phyloP scores from a whole-genome alignment of 2,888 invertebrate species.

The Stenchaetothrips biformis region DNA sequence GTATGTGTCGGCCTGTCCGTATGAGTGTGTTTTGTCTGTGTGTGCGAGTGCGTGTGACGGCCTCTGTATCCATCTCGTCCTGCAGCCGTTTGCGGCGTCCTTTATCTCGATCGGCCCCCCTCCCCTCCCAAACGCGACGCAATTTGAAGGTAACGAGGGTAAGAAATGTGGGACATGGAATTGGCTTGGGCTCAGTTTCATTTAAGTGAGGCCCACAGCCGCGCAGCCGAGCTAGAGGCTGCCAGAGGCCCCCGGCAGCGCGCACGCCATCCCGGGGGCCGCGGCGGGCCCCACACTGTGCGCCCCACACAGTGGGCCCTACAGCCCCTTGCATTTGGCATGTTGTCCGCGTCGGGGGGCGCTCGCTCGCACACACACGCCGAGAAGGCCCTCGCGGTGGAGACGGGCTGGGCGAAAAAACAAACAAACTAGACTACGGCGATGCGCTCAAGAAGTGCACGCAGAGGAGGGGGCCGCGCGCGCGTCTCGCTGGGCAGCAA shows the following conservation, averaged over 20 bases:
- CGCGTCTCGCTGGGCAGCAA: no score
- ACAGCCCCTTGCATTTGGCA: no score
- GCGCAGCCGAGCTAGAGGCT: not conserved
- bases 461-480: no score
- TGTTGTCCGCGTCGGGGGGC: no score
- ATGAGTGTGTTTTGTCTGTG: not conserved
- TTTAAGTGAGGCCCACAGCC: conserved; percentile 8
- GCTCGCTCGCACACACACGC: no score
- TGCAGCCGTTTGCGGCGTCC: conserved; percentile 8
- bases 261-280: not conserved
- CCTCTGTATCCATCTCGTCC: conserved; percentile 19
- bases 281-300: not conserved
- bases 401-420: no score
- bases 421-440: no score
- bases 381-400: no score
- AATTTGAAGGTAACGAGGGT: conserved; percentile 21
- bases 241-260: not conserved
- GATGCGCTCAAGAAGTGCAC: no score
- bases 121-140: conserved; percentile 9
- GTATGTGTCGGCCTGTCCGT: not conserved
- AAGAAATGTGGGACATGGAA: conserved; percentile 24
- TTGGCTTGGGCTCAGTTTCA: conserved; percentile 15
- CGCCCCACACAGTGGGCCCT: no score
- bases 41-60: not conserved
- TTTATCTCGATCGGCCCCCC: conserved; percentile 2